These are phyloP conservation scores for Zoanthus gigantus DNA, from an alignment of 92 coral and sea anemone species.

Conservation along the genomic window DNA sequence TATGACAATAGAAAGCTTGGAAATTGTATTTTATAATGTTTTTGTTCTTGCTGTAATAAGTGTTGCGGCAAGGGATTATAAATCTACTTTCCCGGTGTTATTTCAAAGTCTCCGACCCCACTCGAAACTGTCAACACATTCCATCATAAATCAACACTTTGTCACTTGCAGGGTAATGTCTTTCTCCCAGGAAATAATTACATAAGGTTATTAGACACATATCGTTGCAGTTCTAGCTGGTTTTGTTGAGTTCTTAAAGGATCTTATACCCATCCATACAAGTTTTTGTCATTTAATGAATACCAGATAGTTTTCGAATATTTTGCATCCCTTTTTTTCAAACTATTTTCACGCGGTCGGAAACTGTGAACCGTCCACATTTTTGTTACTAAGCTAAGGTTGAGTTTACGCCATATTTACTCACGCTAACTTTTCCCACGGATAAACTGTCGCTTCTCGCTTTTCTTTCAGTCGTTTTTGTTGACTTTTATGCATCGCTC, in stretches of 20 bases:
- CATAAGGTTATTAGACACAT: slow-evolving; percentile 24
- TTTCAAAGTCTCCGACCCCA: slow-evolving; percentile 44
- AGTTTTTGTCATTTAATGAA: neutral
- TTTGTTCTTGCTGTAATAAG: neutral
- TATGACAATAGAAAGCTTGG: neutral
- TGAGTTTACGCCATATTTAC: neutral
- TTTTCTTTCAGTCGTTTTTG: slow-evolving; percentile 7
- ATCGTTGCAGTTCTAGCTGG: neutral
- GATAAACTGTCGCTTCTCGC: slow-evolving; percentile 27
- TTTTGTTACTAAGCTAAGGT: neutral
- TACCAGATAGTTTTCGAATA: slow-evolving; percentile 6
- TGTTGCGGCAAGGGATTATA: neutral
- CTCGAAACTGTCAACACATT: slow-evolving; percentile 33
- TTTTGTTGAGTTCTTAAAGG: slow-evolving; percentile 11
- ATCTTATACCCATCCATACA: neutral
- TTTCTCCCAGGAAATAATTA: slow-evolving; percentile 16
- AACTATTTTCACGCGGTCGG: neutral
- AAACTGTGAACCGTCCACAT: neutral
- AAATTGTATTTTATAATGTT: neutral
- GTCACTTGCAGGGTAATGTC: slow-evolving; percentile 18
- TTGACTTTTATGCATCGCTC: slow-evolving; percentile 39
- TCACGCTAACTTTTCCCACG: slow-evolving; percentile 38
- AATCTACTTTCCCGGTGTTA: neutral
- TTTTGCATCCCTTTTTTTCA: neutral
- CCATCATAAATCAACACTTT: slow-evolving; percentile 8